phyloP scores from a whole-genome alignment of 2,797 vertebrate genomes.

The Poliocrania exsul region DNA sequence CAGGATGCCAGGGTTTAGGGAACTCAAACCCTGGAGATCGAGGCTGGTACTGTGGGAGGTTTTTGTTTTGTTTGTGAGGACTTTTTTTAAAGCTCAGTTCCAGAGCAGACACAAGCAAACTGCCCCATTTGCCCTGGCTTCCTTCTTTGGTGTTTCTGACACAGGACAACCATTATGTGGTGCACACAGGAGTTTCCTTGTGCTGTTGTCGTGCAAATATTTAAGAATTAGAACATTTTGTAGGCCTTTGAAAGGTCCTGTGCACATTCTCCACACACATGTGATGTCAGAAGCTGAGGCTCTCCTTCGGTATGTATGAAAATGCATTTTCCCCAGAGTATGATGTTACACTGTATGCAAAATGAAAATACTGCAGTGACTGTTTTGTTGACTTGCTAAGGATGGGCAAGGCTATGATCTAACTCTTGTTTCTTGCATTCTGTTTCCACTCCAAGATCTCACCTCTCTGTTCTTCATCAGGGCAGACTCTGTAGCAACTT shows the following conservation, averaged over 20 bases:
- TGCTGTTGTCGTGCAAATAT: neutral
- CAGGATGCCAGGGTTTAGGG: neutral
- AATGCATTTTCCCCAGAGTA: neutral
- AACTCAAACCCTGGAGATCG: neutral
- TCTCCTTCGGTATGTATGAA: neutral
- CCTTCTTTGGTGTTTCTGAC: neutral
- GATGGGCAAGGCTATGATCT: neutral
- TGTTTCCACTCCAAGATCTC: neutral
- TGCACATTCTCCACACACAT: neutral
- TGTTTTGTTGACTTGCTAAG: neutral
- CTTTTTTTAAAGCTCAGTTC: neutral
- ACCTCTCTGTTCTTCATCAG: neutral
- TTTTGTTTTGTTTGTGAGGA: neutral
- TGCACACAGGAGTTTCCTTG: neutral
- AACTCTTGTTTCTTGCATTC: neutral
- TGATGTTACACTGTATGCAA: neutral
- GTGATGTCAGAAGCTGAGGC: neutral
- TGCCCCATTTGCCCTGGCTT: neutral
- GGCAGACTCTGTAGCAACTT: neutral
- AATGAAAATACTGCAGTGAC: neutral
- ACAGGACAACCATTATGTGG: neutral
- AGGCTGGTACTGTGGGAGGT: neutral
- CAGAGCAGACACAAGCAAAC: neutral
- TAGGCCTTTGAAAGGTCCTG: neutral
- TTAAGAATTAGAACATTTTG: neutral